These are phyloP conservation scores for Cantharis rufa DNA, from an alignment of 2,888 invertebrate genomes.

Conservation along the genomic window DNA sequence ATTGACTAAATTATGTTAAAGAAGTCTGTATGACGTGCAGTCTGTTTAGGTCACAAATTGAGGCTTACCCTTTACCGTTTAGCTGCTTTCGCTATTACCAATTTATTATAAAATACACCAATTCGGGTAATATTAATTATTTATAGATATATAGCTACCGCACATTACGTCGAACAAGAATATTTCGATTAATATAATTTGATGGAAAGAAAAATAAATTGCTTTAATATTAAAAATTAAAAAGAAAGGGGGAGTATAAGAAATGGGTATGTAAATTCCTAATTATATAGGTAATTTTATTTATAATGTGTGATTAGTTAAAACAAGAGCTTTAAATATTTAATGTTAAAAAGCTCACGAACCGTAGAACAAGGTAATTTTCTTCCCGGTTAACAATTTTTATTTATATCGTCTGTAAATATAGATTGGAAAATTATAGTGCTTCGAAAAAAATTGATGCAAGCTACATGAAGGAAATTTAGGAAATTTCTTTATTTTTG, in stretches of 20 bases:
- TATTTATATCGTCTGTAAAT: constrained; percentile 8
- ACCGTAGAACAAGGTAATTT: not conserved
- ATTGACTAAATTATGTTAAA: constrained; percentile 45
- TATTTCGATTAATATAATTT: not conserved
- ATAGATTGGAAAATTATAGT: constrained; percentile 21
- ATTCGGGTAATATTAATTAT: not conserved
- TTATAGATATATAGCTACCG: too few species aligned
- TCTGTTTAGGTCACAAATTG: constrained; percentile 23
- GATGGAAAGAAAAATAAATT: not conserved
- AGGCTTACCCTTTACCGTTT: constrained; percentile 15
- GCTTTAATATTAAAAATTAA: not conserved
- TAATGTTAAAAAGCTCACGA: not conserved
- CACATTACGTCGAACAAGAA: too few species aligned
- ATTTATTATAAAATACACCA: not conserved
- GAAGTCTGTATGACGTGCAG: constrained; percentile 33
- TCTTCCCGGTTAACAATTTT: not conserved
- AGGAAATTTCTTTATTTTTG: constrained; percentile 26
- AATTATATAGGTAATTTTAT: constrained; percentile 5
- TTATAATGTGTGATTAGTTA: constrained; percentile 6
- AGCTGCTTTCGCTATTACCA: not conserved
- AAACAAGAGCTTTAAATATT: constrained; percentile 16
- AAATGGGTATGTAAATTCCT: not conserved
- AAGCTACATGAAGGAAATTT: constrained; percentile 24
- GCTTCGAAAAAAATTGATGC: constrained; percentile 15
- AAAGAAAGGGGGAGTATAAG: not conserved